Conservation (phyloP, 2,888 invertebrate species). For the Ischnura elegans region DNA sequence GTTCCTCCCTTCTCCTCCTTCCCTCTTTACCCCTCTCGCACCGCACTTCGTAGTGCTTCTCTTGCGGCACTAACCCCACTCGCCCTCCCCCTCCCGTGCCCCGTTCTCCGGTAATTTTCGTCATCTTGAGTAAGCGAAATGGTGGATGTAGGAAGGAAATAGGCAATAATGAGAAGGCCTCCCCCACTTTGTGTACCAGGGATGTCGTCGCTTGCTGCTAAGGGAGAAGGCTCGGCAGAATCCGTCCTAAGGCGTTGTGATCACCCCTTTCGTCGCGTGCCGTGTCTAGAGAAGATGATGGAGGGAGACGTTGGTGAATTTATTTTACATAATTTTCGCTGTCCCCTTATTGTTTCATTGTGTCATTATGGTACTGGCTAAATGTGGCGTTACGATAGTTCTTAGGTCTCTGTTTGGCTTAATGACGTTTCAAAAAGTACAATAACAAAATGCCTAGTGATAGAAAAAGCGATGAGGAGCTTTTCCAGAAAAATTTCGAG, state of each 20-base stretch:
- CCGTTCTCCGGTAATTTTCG: neutral
- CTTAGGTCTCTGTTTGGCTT: no score
- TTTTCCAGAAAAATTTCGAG: no score
- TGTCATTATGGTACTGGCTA: no score
- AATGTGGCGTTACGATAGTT: no score
- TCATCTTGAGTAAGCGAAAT: neutral
- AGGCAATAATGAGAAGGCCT: neutral
- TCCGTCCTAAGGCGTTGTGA: neutral
- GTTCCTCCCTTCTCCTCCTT: neutral
- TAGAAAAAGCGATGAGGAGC: no score
- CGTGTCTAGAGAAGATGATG: neutral
- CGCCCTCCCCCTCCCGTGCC: neutral
- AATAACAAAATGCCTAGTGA: no score
- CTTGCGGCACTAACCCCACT: no score
- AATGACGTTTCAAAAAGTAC: no score
- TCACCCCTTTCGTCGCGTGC: neutral
- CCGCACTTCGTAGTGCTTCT: no score
- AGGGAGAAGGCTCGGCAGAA: neutral
- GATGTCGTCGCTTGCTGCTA: neutral
- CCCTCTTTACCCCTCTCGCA: no score
- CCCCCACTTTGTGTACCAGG: neutral
- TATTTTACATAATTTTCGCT: no score
- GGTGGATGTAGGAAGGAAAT: constrained; percentile 18
- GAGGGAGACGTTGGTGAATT: neutral
- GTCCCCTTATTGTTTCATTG: no score